Percentiles rank a stretch among this genome's conserved stretches.
Conservation (phyloP, 2,888 invertebrate species). For the Sinelater perroti region DNA sequence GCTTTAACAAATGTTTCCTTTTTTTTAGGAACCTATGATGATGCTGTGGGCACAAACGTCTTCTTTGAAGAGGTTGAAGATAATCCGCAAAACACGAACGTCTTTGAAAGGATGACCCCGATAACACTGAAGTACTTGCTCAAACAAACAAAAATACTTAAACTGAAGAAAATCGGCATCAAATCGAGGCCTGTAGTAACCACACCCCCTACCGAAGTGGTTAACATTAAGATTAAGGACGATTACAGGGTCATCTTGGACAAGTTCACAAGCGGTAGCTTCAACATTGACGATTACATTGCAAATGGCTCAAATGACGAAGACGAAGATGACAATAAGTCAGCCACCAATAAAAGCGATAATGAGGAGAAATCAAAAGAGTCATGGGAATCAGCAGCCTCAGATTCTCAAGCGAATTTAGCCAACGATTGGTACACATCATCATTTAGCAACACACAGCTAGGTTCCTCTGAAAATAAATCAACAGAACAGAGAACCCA, state of each 20-base stretch:
- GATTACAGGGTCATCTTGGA: constrained; percentile 51
- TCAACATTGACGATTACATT: constrained; percentile 51
- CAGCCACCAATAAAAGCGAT: constrained; percentile 1
- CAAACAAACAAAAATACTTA: constrained; percentile 73
- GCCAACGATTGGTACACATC: constrained; percentile 13
- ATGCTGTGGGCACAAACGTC: constrained; percentile 75
- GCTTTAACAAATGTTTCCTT: no score
- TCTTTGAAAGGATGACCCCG: constrained; percentile 60
- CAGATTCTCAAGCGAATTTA: constrained; percentile 1
- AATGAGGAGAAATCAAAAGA: constrained; percentile 3
- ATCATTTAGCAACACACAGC: background rate
- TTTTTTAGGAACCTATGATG: constrained; percentile 72
- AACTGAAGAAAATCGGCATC: constrained; percentile 62
- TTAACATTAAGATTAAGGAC: constrained; percentile 51
- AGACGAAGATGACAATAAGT: constrained; percentile 18
- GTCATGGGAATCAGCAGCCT: constrained; percentile 8
- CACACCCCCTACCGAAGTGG: constrained; percentile 48
- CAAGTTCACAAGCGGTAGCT: constrained; percentile 51
- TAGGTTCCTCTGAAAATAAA: background rate
- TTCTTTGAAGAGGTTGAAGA: constrained; percentile 74
- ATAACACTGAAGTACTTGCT: constrained; percentile 69
- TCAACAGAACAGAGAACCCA: background rate
- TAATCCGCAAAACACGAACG: constrained; percentile 46
- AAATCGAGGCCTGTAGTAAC: constrained; percentile 56
- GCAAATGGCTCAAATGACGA: constrained; percentile 13